These are phyloP conservation scores for Euzophera pinguis DNA, from an alignment of 2,888 invertebrate genomes.

Conservation along the genomic window DNA sequence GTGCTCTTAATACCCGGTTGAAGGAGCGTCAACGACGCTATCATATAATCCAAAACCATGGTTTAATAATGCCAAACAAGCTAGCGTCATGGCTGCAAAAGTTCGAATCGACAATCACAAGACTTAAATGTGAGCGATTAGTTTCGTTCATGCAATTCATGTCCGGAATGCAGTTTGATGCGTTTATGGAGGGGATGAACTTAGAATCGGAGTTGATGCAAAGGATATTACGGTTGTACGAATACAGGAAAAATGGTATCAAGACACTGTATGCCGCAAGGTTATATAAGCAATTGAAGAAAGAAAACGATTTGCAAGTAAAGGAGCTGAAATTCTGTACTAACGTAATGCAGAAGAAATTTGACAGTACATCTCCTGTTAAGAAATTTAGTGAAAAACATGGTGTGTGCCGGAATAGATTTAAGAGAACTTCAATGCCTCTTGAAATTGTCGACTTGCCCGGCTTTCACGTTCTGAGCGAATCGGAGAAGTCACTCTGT, in stretches of 20 bases:
- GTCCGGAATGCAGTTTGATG: conserved; percentile 85
- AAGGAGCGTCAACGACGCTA: conserved; percentile 86
- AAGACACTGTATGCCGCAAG: conserved; percentile 81
- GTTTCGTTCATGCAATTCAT: conserved; percentile 88
- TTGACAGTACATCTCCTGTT: conserved; percentile 51
- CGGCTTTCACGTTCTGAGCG: conserved; percentile 86
- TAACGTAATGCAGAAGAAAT: conserved; percentile 54
- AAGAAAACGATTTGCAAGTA: conserved; percentile 77
- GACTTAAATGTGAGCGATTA: conserved; percentile 80
- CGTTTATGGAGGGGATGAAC: conserved; percentile 87
- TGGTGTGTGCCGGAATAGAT: conserved; percentile 34
- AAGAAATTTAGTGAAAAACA: conserved; percentile 43
- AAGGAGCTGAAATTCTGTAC: conserved; percentile 67
- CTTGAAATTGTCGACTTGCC: conserved; percentile 86
- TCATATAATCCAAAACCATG: conserved; percentile 86
- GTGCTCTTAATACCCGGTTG: conserved; percentile 88
- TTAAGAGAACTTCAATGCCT: conserved; percentile 65
- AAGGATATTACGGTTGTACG: conserved; percentile 80
- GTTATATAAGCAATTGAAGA: conserved; percentile 83
- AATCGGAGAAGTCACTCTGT: conserved; percentile 87
- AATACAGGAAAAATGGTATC: conserved; percentile 86
- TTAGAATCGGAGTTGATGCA: conserved; percentile 84
- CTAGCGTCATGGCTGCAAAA: conserved; percentile 84
- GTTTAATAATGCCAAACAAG: conserved; percentile 87
- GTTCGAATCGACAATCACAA: conserved; percentile 82